Base-by-base conservation (phyloP, 2,113 vertebrate species). In the Passer domesticus region DNA sequence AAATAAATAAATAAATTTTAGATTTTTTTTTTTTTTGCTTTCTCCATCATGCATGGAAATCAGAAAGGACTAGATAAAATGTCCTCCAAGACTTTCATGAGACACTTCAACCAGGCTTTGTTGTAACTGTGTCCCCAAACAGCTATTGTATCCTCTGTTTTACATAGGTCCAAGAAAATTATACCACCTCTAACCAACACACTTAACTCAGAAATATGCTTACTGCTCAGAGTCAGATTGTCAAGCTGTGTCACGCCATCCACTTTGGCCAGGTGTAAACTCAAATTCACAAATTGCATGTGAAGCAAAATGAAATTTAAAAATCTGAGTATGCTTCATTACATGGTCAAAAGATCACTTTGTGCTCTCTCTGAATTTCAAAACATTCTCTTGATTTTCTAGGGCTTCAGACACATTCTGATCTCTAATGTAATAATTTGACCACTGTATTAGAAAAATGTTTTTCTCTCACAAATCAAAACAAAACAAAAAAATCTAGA, bases 261-360 rank as follows among this genome's bases (percentile, higher is more conserved):
- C 84, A 92, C 58, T 73, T 89, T 92, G 77, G 41, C 35, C 87
- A 95, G 63, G 8, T 89, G 13, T 83, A 59, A 92, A 75, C 77
- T 79, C 63, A 92, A 96, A 83, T 46, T 21, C 59, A 70, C 7
- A 43, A 92, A 76, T 44, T 94, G 77, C 50, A 84, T 6, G 46
- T 87, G 35, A 93, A 84, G 53, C 47, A 55, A 83, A 88, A 76
- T 74, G 87, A 87, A 43, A 37, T 41, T 10, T 15, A 5, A 63
- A 89, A 79, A 79, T 7, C 33, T 47, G 46, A 37, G 25, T 77
- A 46, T 35, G 62, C 75, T 90, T 94, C 78, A 94, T 92, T 97
- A 82, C 6, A 1, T 75, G 63, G n/a, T 62, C 85, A 83, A 94
- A 97, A 64, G 67, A 37, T 84, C 77, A 90, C 8, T 80, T 76